phyloP scores from a whole-genome alignment of 1,140 invertebrate genomes.

The Pteromalus puparum region DNA sequence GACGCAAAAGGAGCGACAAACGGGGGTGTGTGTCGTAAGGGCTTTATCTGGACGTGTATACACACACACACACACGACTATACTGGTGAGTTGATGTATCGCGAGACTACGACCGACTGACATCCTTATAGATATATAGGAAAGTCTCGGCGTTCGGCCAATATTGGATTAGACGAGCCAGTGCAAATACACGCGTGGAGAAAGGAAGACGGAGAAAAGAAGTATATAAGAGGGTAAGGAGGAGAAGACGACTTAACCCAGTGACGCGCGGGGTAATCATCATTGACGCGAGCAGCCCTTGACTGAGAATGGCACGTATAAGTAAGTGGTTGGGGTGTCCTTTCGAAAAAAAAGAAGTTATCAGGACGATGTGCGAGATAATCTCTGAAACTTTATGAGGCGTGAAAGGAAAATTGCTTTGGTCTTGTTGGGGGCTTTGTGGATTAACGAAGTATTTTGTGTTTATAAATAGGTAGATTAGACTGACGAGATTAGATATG shows the following conservation, averaged over 20 bases:
- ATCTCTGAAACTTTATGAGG: not conserved
- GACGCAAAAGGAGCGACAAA: not conserved
- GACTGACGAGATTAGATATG: too few relatives aligned
- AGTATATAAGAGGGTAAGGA: not conserved
- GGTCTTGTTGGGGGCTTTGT: too few relatives aligned
- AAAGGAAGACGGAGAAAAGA: too few relatives aligned
- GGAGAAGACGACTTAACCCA: slow-evolving; percentile 4
- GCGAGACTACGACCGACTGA: slow-evolving; percentile 30
- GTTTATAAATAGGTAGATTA: too few relatives aligned
- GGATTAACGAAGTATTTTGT: too few relatives aligned
- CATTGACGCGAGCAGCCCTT: slow-evolving; percentile 1
- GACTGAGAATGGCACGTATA: not conserved
- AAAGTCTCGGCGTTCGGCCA: not conserved
- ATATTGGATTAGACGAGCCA: slow-evolving; percentile 6
- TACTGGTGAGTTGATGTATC: not conserved
- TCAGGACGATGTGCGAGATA: not conserved
- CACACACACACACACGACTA: not conserved
- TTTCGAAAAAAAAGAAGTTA: not conserved
- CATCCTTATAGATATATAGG: slow-evolving; percentile 30
- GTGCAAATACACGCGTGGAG: not conserved
- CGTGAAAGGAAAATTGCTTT: too few relatives aligned
- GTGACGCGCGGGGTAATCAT: not conserved
- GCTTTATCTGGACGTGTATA: not conserved
- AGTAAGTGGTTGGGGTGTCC: not conserved
- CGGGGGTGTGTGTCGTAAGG: slow-evolving; percentile 1